These are phyloP conservation scores for Drosophila gaucha DNA, from an alignment of 2,888 invertebrate species.

Conservation along the genomic window DNA sequence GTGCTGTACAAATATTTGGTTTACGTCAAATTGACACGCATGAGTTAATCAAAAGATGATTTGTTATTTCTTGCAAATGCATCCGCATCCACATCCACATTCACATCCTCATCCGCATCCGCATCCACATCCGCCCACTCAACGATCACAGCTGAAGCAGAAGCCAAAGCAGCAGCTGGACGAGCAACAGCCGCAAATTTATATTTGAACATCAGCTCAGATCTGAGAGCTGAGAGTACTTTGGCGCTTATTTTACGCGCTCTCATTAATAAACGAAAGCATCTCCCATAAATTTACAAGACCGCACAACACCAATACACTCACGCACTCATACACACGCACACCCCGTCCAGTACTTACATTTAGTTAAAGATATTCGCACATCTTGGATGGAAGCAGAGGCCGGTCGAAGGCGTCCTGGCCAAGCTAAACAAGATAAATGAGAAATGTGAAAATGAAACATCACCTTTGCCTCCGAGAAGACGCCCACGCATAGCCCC, in stretches of 20 bases:
- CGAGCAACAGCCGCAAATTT: slow-evolving; percentile 44
- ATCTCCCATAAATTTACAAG: slow-evolving; percentile 62
- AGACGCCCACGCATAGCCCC: slow-evolving; percentile 34
- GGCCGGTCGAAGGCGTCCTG: slow-evolving; percentile 27
- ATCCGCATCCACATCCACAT: slow-evolving; percentile 52
- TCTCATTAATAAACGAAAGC: slow-evolving; percentile 72
- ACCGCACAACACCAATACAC: slow-evolving; percentile 11
- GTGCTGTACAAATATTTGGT: slow-evolving; percentile 74
- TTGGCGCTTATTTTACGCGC: slow-evolving; percentile 43
- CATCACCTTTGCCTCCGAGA: slow-evolving; percentile 78
- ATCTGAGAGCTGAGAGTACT: slow-evolving; percentile 14
- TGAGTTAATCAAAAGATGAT: slow-evolving; percentile 81
- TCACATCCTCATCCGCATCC: too few species aligned
- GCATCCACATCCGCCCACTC: slow-evolving; percentile 18
- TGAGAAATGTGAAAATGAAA: slow-evolving; percentile 83
- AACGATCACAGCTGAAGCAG: slow-evolving; percentile 18
- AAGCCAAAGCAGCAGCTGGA: slow-evolving; percentile 23
- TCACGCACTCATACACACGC: slow-evolving; percentile 7
- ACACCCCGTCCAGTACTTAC: slow-evolving; percentile 46
- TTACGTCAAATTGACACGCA: slow-evolving; percentile 79
- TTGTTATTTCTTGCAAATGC: slow-evolving; percentile 79
- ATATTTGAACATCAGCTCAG: slow-evolving; percentile 32
- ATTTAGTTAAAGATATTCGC: slow-evolving; percentile 48
- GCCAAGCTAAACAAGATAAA: slow-evolving; percentile 82
- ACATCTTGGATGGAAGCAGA: slow-evolving; percentile 18